Percentiles rank a stretch among this genome's conserved stretches.
phyloP scores from a whole-genome alignment of 2,797 vertebrate genomes.

The Lagodon rhomboides region DNA sequence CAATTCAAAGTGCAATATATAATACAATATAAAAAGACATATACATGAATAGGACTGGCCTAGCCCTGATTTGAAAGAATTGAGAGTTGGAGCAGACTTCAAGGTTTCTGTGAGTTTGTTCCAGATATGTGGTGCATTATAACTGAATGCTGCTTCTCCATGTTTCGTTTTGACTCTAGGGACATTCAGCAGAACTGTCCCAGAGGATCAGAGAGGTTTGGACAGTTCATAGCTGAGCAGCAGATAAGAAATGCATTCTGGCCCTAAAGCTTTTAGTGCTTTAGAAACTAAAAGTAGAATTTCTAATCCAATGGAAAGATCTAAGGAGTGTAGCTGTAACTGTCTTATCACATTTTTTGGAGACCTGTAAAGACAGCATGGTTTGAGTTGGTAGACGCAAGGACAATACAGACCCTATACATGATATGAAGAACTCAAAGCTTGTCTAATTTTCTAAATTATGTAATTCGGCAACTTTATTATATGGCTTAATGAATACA shows the following conservation, averaged over 20 bases:
- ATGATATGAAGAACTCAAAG: not conserved
- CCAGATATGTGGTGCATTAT: not conserved
- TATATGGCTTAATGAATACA: no score
- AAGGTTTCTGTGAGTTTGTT: not conserved
- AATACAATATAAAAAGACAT: not conserved
- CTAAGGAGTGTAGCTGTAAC: not conserved
- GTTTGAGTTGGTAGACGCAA: not conserved
- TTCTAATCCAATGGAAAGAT: not conserved
- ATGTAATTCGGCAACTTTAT: not conserved
- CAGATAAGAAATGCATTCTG: not conserved
- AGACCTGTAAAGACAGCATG: not conserved
- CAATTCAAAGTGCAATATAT: not conserved
- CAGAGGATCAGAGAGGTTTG: not conserved
- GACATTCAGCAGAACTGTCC: not conserved
- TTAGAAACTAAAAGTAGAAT: not conserved
- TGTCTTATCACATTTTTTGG: no score
- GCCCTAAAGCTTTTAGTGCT: not conserved
- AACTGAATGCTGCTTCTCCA: not conserved
- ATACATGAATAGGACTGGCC: not conserved
- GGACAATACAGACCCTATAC: not conserved
- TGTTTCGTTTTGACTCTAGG: slow-evolving; percentile 6
- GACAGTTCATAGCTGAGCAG: not conserved
- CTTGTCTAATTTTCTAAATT: not conserved
- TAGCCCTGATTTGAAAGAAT: not conserved
- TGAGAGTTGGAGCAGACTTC: not conserved